Evolutionary conservation across 2,888 invertebrate genomes (phyloP), one percentile per base, ranked within the genome.

Genomic region (Fragum fragum): DNA sequence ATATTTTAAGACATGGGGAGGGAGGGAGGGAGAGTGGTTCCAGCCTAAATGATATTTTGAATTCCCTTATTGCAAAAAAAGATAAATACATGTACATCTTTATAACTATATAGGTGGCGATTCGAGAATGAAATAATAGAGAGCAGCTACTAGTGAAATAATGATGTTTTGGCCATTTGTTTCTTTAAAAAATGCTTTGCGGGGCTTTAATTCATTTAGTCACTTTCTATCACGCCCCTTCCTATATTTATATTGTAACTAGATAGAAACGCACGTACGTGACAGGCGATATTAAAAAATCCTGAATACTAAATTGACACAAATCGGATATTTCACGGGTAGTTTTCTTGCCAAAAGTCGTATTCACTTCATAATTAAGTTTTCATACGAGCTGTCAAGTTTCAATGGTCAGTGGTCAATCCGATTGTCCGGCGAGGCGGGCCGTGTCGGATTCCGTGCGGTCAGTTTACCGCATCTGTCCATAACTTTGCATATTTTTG

Each of bases 321-420:
- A 66, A 66, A 66, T 39, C 66, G 66, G 66, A 66, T 66, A 66
- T 39, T 66, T 66, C 66, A 66, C 42, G 66, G 66, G 23, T 42
- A 23, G 66, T 66, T 66, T 66, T 42, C 39, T 42, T 26, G 42
- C 39, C 21, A 66, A 66, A 66, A 66, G 21, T 66, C 36, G 42
- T 36, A 66, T 66, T 66, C 32, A 66, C 36, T 66, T 42, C 11
- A 66, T 77, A 72, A 77, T 77, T 77, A 77, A 72, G 52, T 66
- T 73, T 76, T 77, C 47, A 77, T 77, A 53, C 36, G 77, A 77
- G 53, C 57, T 77, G 72, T 73, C 73, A 73, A 55, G 52, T 73
- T 77, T 47, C 72, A 73, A 72, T 57, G 53, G 18, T 7, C 57
- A 36, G 21, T 42, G 66, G 39, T 66, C 66, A 66, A 39, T 66